phyloP scores from a whole-genome alignment of 2,888 invertebrate species.

The Chalcosyrphus nemorum region DNA sequence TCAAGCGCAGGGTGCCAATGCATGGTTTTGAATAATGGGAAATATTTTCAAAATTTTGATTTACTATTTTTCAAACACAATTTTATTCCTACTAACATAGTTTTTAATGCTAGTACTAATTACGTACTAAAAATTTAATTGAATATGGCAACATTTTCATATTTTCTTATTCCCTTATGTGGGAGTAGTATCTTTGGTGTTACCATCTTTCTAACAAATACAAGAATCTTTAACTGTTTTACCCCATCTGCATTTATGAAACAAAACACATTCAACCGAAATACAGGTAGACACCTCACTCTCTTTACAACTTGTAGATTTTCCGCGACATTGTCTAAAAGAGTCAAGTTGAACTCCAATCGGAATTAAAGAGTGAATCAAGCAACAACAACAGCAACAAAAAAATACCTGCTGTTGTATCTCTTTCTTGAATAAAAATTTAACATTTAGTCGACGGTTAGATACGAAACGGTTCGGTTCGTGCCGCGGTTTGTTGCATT shows the following conservation, averaged over 20 bases:
- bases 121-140: background rate
- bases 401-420: constrained; percentile 62
- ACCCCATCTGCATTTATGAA: constrained; percentile 13
- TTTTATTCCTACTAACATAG: no score
- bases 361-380: constrained; percentile 49
- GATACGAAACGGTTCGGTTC: constrained; percentile 69
- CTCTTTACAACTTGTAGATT: constrained; percentile 73
- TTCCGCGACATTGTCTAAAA: constrained; percentile 15
- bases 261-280: constrained; percentile 7
- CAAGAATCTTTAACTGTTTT: constrained; percentile 1
- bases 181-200: constrained; percentile 13
- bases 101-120: background rate
- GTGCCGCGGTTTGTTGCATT: constrained; percentile 51
- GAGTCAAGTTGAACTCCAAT: constrained; percentile 27
- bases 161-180: background rate
- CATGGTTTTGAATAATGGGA: no score
- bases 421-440: constrained; percentile 58
- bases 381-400: no score
- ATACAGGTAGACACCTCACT: constrained; percentile 40
- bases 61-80: no score
- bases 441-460: constrained; percentile 68
- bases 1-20: no score
- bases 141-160: constrained; percentile 14
- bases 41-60: no score
- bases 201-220: background rate